A percentile compares a stretch with the other conserved stretches of the same genome.
Conservation (phyloP, 2,113 vertebrate genomes). For the Bettongia penicillata region DNA sequence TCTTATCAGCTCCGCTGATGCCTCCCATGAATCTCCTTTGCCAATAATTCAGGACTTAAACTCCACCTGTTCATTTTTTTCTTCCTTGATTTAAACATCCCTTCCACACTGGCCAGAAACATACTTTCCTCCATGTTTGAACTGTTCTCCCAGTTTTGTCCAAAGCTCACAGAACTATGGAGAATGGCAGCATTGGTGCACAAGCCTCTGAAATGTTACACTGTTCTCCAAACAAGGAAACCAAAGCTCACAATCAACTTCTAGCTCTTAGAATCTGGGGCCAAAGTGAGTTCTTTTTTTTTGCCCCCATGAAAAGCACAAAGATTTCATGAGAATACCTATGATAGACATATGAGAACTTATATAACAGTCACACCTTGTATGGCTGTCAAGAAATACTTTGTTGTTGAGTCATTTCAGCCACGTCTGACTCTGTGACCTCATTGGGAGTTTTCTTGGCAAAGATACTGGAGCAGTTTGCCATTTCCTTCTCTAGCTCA, state of each 20-base stretch:
- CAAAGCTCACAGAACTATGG: slow-evolving; percentile 8
- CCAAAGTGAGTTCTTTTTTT: neutral
- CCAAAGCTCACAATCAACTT: slow-evolving; percentile 17
- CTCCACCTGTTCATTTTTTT: slow-evolving; percentile 35
- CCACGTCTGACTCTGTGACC: no score
- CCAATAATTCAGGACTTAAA: neutral
- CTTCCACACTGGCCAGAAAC: slow-evolving; percentile 12
- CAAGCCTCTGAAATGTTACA: neutral
- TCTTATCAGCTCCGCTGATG: neutral
- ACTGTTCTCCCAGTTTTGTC: neutral
- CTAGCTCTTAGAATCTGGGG: neutral
- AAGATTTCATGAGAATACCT: neutral
- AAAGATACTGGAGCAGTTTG: no score
- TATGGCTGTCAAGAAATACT: neutral
- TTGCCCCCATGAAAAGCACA: neutral
- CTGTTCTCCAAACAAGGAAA: slow-evolving; percentile 30
- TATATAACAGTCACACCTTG: neutral
- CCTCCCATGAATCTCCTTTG: neutral
- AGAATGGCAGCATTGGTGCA: neutral
- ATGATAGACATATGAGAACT: neutral
- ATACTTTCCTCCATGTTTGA: slow-evolving; percentile 15
- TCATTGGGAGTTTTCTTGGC: no score
- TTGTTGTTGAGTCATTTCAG: no score
- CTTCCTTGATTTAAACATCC: neutral
- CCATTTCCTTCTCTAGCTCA: no score